Conservation (phyloP, 1,140 invertebrate genomes). For the Aphis craccivora region DNA sequence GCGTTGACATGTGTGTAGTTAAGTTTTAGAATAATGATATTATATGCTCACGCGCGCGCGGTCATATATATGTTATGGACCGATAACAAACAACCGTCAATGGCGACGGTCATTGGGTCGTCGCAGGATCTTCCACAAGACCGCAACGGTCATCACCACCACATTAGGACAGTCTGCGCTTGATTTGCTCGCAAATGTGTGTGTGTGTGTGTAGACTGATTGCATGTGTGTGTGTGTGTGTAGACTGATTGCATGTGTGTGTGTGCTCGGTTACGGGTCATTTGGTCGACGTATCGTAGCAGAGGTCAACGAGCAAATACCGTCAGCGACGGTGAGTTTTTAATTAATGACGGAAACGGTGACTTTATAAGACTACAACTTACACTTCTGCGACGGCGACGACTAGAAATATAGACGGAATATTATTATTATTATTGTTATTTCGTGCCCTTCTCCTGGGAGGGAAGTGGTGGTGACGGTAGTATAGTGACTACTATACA, state of each 20-base stretch:
- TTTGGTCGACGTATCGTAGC: neutral
- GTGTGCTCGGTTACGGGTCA: neutral
- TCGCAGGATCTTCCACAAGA: neutral
- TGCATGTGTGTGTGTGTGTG: neutral
- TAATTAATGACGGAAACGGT: neutral
- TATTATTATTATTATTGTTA: neutral
- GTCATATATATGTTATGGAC: neutral
- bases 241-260: neutral
- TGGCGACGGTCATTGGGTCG: conserved; percentile 2
- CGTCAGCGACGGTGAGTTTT: neutral
- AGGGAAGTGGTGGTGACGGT: too few species aligned
- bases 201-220: too few species aligned
- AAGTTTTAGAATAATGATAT: neutral
- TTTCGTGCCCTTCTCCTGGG: neutral
- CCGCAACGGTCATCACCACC: neutral
- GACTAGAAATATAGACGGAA: neutral
- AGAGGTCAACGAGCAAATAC: conserved; percentile 20
- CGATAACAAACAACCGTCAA: neutral
- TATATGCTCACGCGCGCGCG: neutral
- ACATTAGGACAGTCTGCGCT: conserved; percentile 16
- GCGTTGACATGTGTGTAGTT: neutral
- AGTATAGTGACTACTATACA: neutral
- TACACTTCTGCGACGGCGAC: neutral
- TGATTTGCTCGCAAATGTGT: neutral
- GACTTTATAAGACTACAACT: neutral